Percentiles rank a stretch among this genome's conserved stretches.
Evolutionary conservation across 2,113 vertebrate species (phyloP).

Genomic region (Sebastes fasciatus): DNA sequence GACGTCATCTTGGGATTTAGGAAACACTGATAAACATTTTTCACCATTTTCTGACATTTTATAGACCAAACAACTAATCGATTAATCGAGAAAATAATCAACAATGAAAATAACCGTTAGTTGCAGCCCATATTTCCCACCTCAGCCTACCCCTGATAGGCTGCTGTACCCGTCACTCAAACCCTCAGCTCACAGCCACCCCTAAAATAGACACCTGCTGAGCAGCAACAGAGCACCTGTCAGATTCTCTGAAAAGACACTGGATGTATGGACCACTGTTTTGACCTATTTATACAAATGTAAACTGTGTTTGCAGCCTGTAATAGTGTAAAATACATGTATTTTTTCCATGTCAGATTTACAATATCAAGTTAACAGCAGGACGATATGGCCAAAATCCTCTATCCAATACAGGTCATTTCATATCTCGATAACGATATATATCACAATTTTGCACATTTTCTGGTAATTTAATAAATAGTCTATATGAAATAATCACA

Average conservation of each 20-base stretch:
- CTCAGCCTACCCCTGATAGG: constrained; percentile 20
- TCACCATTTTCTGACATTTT: too few species aligned
- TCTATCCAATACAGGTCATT: too few species aligned
- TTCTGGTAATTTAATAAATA: too few species aligned
- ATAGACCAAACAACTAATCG: too few species aligned
- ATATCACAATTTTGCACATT: too few species aligned
- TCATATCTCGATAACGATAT: too few species aligned
- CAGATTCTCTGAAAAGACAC: constrained; percentile 32
- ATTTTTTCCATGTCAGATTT: not conserved
- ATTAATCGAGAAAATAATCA: too few species aligned
- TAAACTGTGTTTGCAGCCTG: not conserved
- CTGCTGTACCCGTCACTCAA: not conserved
- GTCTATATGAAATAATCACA: too few species aligned
- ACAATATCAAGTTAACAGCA: not conserved
- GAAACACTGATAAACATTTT: too few species aligned
- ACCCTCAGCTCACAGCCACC: constrained; percentile 1
- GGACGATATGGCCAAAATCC: too few species aligned
- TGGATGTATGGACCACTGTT: constrained; percentile 25
- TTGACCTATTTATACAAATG: constrained; percentile 8
- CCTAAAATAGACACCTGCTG: constrained; percentile 74
- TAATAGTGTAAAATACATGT: not conserved
- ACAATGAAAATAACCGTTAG: too few species aligned
- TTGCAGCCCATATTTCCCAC: not conserved
- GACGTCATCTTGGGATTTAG: too few species aligned
- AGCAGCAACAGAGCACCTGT: constrained; percentile 62